Conservation (phyloP, 2,888 invertebrate genomes). For the Pheosia gnoma region DNA sequence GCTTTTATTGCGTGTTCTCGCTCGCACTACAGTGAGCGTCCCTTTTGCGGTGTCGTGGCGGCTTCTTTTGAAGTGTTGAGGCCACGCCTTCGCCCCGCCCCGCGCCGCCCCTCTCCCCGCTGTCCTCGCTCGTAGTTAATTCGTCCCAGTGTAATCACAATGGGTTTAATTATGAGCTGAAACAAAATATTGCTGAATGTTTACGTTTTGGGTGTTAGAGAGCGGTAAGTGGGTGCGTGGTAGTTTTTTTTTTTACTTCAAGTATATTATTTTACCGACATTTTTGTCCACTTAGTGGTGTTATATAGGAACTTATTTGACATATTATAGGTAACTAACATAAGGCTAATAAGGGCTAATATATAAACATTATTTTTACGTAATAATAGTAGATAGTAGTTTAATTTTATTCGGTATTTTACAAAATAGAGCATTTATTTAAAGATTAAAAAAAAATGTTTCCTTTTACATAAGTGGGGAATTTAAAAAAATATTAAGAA, state of each 20-base stretch:
- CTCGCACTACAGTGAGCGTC: constrained; percentile 63
- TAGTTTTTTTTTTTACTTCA: constrained; percentile 14
- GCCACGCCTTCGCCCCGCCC: constrained; percentile 65
- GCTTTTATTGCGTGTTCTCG: constrained; percentile 32
- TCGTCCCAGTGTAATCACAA: constrained; percentile 81
- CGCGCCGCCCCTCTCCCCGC: constrained; percentile 54
- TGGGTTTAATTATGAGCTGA: constrained; percentile 77
- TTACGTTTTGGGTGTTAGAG: constrained; percentile 34
- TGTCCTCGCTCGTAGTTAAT: constrained; percentile 65
- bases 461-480: no score
- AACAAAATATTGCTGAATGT: constrained; percentile 56
- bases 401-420: no score
- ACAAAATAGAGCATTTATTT: no score
- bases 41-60: constrained; percentile 70
- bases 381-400: no score
- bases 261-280: no score
- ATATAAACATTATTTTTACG: no score
- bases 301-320: no score
- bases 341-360: no score
- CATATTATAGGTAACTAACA: no score
- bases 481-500: no score
- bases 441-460: no score
- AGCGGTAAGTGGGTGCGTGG: constrained; percentile 30
- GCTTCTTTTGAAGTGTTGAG: constrained; percentile 69
- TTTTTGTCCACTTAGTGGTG: no score